Evolutionary conservation across 1,140 invertebrate genomes (phyloP), one percentile per base, ranked within the genome.

Genomic region (Argopecten irradians): DNA sequence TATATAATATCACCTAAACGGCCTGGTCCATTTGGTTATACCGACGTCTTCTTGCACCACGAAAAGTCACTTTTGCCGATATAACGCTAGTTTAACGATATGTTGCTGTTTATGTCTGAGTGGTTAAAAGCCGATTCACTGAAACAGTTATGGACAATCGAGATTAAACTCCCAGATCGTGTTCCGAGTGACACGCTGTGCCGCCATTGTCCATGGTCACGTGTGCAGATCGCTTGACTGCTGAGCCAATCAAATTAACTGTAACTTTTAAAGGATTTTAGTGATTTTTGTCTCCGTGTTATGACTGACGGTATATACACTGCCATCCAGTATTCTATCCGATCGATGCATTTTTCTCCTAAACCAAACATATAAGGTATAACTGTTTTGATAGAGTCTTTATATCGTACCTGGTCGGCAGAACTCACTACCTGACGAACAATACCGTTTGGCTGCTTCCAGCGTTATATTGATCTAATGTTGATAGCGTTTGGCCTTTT

Each of bases 151-250:
- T n/a, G n/a, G n/a, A n/a, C n/a, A n/a, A 28, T 71, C 55, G 55
- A 71, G 22, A 71, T 71, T 71, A 71, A 71, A n/a, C 55, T 71
- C 55, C 55, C 16, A 55, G 8, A 11, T 55, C 22, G 14, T 55
- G 43, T 19, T 55, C 16, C 16, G 7, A 71, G n/a, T 71, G 55
- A 71, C n/a, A 71, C n/a, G 55, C 55, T 71, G 55, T 16, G 55
- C n/a, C 22, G 55, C 13, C 55, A 71, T 71, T 71, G 55, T 71
- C 55, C 55, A 5, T 71, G n/a, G 55, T 71, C 55, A 71, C 55
- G 55, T 71, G 55, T 71, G 55, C 55, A 71, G 28, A 71, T 71
- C 55, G 55, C 55, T 71, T 71, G 55, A 71, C 55, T 71, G 55
- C 55, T 71, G 55, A 71, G 55, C 55, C 55, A 71, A 71, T 71